Conservation (phyloP, 1,140 invertebrate species). For the Lepidostoma basale region DNA sequence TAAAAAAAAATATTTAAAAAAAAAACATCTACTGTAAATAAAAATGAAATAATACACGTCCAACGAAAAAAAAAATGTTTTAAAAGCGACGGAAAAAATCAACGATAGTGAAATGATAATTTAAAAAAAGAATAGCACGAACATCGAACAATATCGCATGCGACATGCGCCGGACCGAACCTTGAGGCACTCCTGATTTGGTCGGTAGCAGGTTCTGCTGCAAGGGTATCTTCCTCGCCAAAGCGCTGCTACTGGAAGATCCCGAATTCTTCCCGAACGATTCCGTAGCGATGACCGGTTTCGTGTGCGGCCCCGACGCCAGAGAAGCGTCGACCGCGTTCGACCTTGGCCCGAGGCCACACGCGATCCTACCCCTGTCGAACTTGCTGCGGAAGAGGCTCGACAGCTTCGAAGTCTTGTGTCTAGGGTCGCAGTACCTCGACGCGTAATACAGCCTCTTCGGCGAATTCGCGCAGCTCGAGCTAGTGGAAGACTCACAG, state of each 20-base stretch:
- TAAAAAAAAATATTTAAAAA: conserved; percentile 22
- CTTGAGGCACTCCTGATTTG: conserved; percentile 54
- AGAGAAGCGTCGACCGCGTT: neutral
- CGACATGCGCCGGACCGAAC: conserved; percentile 48
- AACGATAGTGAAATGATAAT: neutral
- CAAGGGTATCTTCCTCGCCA: conserved; percentile 52
- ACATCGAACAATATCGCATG: conserved; percentile 30
- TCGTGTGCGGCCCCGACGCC: neutral
- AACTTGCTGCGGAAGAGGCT: conserved; percentile 42
- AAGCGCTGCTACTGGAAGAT: conserved; percentile 16
- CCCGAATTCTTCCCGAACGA: conserved; percentile 18
- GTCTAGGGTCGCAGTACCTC: conserved; percentile 48
- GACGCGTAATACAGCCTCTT: conserved; percentile 64
- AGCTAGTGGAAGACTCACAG: conserved; percentile 68
- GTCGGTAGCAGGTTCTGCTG: conserved; percentile 54
- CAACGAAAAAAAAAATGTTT: neutral
- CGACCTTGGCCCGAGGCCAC: conserved; percentile 13
- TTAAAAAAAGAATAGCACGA: conserved; percentile 9
- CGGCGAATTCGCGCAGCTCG: conserved; percentile 69
- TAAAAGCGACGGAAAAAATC: neutral
- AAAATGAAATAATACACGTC: conserved; percentile 27
- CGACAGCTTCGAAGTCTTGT: conserved; percentile 36
- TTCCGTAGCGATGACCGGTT: neutral
- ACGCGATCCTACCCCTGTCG: conserved; percentile 36
- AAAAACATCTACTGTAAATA: conserved; percentile 26